Conservation (phyloP, 23 tunicate species). For the Ascidia mentula region DNA sequence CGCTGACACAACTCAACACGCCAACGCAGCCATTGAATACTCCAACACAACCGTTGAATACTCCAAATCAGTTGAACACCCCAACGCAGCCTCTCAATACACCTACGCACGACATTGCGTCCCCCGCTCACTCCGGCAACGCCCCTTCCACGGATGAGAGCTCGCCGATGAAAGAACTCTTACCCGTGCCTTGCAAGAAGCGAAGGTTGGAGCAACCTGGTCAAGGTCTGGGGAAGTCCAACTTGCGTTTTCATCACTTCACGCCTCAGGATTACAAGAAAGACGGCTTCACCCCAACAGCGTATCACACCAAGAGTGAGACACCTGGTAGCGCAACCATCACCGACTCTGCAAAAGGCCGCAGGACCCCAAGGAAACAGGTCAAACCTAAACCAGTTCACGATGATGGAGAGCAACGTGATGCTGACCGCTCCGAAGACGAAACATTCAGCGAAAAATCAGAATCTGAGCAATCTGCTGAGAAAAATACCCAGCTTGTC, state of each 20-base stretch:
- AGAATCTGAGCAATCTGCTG: conserved; percentile 3
- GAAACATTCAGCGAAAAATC: neutral
- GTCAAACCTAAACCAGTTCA: conserved; percentile 30
- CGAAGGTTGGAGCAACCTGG: conserved; percentile 21
- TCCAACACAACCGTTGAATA: conserved; percentile 58
- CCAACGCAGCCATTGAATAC: conserved; percentile 56
- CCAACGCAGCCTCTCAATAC: conserved; percentile 60
- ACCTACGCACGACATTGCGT: conserved; percentile 32
- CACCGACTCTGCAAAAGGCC: conserved; percentile 35
- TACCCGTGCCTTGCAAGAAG: conserved; percentile 51
- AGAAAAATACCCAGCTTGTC: neutral
- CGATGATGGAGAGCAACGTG: conserved; percentile 7
- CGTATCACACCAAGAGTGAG: conserved; percentile 72
- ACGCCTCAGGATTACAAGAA: conserved; percentile 49
- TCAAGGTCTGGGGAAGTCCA: neutral
- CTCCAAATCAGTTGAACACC: conserved; percentile 47
- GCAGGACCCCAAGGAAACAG: conserved; percentile 49
- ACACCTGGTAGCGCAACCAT: conserved; percentile 4
- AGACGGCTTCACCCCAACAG: conserved; percentile 34
- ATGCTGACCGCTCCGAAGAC: neutral
- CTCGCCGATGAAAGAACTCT: conserved; percentile 37
- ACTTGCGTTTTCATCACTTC: conserved; percentile 44
- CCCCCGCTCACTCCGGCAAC: conserved; percentile 7
- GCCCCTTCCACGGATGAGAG: conserved; percentile 1
- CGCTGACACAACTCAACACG: conserved; percentile 38